These are phyloP conservation scores for Notodonta dromedarius DNA, from an alignment of 2,888 invertebrate species.

Conservation along the genomic window DNA sequence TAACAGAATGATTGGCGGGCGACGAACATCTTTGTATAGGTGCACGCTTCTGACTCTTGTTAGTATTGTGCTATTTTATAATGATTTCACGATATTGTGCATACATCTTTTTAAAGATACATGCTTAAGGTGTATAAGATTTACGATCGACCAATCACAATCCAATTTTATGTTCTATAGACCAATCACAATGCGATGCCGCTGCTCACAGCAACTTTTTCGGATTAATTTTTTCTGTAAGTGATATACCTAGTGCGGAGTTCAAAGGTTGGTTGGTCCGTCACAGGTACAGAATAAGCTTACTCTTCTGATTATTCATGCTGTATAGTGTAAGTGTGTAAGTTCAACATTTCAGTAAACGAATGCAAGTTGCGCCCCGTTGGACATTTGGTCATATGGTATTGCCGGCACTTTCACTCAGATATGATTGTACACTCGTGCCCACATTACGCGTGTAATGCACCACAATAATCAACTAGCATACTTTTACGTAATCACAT, in stretches of 20 bases:
- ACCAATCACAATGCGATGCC: too few relatives aligned
- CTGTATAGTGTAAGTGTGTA: too few relatives aligned
- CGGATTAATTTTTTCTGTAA: too few relatives aligned
- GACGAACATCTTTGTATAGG: conserved; percentile 64
- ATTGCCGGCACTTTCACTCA: conserved; percentile 49
- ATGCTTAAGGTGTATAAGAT: too few relatives aligned
- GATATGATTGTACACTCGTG: conserved; percentile 34
- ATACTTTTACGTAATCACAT: not conserved
- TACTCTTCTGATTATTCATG: too few relatives aligned
- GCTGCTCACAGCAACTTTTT: too few relatives aligned
- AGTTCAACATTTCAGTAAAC: conserved; percentile 38
- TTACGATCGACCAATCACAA: too few relatives aligned
- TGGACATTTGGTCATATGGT: conserved; percentile 55
- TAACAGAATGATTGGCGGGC: conserved; percentile 80
- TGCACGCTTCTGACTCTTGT: conserved; percentile 72
- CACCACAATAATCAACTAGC: conserved; percentile 25
- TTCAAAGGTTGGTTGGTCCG: too few relatives aligned
- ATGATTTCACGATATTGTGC: conserved; percentile 11
- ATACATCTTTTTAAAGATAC: not conserved
- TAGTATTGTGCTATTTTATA: conserved; percentile 7
- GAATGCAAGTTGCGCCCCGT: conserved; percentile 46
- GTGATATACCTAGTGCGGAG: too few relatives aligned
- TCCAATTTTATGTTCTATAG: too few relatives aligned
- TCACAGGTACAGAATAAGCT: too few relatives aligned
- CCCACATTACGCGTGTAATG: conserved; percentile 37